These are phyloP conservation scores for Coelopa pilipes DNA, from an alignment of 2,888 invertebrate species.

Conservation along the genomic window DNA sequence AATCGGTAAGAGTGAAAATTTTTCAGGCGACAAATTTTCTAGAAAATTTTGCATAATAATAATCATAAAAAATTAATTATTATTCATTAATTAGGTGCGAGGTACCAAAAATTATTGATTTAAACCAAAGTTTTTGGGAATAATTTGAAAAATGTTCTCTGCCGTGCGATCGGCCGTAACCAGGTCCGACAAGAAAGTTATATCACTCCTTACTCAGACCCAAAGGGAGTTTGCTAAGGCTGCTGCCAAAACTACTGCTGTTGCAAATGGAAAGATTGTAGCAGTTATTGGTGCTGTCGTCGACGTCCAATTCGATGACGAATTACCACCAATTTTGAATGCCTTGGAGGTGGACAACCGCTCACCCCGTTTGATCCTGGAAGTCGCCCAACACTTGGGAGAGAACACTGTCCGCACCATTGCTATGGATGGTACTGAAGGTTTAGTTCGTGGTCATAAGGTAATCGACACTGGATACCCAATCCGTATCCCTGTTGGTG, in stretches of 20 bases:
- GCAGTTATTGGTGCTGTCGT: constrained; percentile 98
- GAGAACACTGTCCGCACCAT: constrained; percentile 89
- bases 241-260: constrained; percentile 50
- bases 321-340: constrained; percentile 91
- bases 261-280: constrained; percentile 70
- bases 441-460: constrained; percentile 83
- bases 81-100: constrained; percentile 35
- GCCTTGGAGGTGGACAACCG: constrained; percentile 90
- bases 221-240: constrained; percentile 54
- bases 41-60: constrained; percentile 15
- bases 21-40: constrained; percentile 38
- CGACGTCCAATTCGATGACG: constrained; percentile 92
- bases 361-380: constrained; percentile 80
- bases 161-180: constrained; percentile 51
- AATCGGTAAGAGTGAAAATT: constrained; percentile 50
- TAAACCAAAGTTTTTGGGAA: constrained; percentile 38
- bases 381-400: constrained; percentile 85
- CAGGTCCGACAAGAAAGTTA: constrained; percentile 55
- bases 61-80: constrained; percentile 10
- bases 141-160: constrained; percentile 49
- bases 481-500: constrained; percentile 90
- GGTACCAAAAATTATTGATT: constrained; percentile 36
- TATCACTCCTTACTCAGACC: constrained; percentile 52
- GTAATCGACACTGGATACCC: constrained; percentile 86
- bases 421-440: constrained; percentile 94